Conservation (phyloP, 2,113 vertebrate genomes). For the Pterocles burchelli region DNA sequence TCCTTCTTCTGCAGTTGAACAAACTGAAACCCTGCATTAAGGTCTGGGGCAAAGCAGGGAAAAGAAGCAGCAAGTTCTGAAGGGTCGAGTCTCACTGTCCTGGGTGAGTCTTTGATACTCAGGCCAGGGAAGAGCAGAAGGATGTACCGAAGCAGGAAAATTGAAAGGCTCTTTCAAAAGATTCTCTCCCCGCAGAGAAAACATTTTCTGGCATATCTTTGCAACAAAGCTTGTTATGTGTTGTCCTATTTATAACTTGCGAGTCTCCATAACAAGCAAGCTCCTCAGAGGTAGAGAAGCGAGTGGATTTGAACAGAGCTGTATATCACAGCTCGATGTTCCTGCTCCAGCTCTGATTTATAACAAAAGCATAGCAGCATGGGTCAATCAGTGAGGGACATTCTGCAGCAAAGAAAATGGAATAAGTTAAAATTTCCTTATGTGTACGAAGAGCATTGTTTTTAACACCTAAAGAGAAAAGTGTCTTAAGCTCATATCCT, state of each 20-base stretch:
- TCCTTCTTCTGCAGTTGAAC: not conserved
- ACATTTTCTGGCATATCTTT: slow-evolving; percentile 12
- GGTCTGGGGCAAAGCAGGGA: not conserved
- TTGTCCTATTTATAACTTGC: slow-evolving; percentile 76
- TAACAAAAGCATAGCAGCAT: slow-evolving; percentile 68
- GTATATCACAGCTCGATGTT: slow-evolving; percentile 48
- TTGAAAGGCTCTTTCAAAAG: not conserved
- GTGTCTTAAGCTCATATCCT: not conserved
- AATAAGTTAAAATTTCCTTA: slow-evolving; percentile 21
- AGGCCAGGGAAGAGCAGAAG: not conserved
- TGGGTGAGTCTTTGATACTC: not conserved
- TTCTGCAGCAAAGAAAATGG: not conserved
- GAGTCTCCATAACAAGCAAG: slow-evolving; percentile 49
- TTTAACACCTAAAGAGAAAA: not conserved
- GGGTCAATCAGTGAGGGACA: slow-evolving; percentile 33
- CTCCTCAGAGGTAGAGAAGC: slow-evolving; percentile 59
- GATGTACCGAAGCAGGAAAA: not conserved
- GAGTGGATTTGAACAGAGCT: slow-evolving; percentile 71
- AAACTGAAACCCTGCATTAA: not conserved
- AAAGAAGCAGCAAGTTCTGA: not conserved
- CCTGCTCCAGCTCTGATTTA: slow-evolving; percentile 57
- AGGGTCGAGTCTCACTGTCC: not conserved
- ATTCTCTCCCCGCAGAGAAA: not conserved
- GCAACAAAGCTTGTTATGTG: slow-evolving; percentile 37
- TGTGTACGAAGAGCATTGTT: not conserved